A percentile compares a stretch with the other conserved stretches of the same genome.
Conservation (phyloP, 2,797 vertebrate species). For the Erethizon dorsatum region DNA sequence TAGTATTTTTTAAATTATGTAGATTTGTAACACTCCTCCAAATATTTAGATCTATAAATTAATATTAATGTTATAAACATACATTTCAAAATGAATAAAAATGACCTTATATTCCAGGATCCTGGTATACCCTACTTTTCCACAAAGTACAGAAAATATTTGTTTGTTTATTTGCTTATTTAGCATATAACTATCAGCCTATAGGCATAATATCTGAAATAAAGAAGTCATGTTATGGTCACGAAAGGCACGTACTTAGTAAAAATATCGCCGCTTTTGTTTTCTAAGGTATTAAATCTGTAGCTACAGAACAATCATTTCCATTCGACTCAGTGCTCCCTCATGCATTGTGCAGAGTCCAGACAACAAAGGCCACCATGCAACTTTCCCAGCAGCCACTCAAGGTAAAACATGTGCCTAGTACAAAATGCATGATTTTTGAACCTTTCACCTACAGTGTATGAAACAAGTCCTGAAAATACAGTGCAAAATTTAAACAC, state of each 20-base stretch:
- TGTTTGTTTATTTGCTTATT: background rate
- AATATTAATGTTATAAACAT: constrained; percentile 42
- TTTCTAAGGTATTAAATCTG: constrained; percentile 51
- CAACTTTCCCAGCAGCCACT: constrained; percentile 30
- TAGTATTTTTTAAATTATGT: constrained; percentile 58
- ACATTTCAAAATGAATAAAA: constrained; percentile 55
- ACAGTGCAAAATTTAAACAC: constrained; percentile 77
- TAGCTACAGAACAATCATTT: constrained; percentile 39
- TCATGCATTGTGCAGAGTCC: background rate
- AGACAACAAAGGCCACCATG: constrained; percentile 22
- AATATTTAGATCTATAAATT: constrained; percentile 61
- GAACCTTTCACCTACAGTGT: constrained; percentile 71
- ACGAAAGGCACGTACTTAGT: background rate
- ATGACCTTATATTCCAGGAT: background rate
- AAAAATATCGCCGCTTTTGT: constrained; percentile 37
- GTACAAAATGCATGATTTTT: constrained; percentile 63
- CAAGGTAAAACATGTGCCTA: constrained; percentile 32
- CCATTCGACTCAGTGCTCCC: background rate
- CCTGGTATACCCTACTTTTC: background rate
- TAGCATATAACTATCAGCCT: background rate
- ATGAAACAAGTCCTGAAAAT: constrained; percentile 76
- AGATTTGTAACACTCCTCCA: background rate
- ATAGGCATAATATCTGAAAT: background rate
- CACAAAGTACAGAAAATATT: background rate
- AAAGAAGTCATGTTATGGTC: constrained; percentile 19